These are phyloP conservation scores for Phytoseiulus persimilis DNA, from an alignment of 2,888 invertebrate species.

Conservation along the genomic window DNA sequence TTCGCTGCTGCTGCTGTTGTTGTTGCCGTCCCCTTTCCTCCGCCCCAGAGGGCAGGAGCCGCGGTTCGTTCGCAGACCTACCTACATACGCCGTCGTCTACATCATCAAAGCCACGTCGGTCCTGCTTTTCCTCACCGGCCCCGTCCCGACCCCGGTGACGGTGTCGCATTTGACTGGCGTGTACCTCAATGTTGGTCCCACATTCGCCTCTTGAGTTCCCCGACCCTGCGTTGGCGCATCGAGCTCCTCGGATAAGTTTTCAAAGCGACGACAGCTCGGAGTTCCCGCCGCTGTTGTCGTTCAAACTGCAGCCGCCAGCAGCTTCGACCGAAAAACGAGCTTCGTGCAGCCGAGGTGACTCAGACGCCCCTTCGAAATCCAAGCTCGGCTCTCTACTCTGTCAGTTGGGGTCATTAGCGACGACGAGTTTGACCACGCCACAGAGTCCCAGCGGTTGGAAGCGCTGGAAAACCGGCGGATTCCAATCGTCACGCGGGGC, in stretches of 20 bases:
- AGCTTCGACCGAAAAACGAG: not conserved
- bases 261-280: not conserved
- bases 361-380: not conserved
- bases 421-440: too few species aligned
- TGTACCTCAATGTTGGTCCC: too few species aligned
- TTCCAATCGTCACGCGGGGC: too few species aligned
- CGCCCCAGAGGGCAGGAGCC: not conserved
- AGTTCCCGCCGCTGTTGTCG: not conserved
- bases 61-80: not conserved
- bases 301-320: not conserved
- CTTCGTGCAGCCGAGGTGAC: not conserved
- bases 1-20: not conserved
- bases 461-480: too few species aligned
- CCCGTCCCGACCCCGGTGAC: not conserved
- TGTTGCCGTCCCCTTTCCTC: not conserved
- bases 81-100: not conserved
- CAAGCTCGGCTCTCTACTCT: not conserved
- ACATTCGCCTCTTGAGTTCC: not conserved
- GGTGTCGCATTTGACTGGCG: too few species aligned
- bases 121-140: not conserved
- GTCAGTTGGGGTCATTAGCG: not conserved
- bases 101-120: slow-evolving; percentile 5
- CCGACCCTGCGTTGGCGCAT: not conserved
- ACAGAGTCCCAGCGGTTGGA: too few species aligned
- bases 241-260: not conserved